phyloP scores from a whole-genome alignment of 2,888 invertebrate species.

The Eupithecia insigniata region DNA sequence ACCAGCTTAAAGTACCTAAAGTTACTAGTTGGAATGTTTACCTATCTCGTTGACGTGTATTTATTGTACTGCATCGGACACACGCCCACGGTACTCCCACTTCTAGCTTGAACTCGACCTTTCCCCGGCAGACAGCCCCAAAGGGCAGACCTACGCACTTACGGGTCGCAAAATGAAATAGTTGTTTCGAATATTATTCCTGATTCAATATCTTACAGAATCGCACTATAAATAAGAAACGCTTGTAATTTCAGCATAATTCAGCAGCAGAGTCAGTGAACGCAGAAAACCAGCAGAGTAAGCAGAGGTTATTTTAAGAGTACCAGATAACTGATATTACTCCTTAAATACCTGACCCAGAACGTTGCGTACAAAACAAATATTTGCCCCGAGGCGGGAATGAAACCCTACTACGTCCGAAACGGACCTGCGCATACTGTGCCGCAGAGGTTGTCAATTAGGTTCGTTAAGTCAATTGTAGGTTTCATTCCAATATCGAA shows the following conservation, averaged over 20 bases:
- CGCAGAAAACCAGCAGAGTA: too few relatives aligned
- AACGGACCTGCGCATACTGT: not conserved
- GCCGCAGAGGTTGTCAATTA: not conserved
- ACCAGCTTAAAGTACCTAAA: too few relatives aligned
- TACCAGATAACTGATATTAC: not conserved
- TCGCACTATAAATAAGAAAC: too few relatives aligned
- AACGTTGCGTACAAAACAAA: not conserved
- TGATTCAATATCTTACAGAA: not conserved
- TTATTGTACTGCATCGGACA: not conserved
- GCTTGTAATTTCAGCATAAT: too few relatives aligned
- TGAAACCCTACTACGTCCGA: not conserved
- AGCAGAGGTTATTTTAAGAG: not conserved
- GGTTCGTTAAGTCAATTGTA: not conserved
- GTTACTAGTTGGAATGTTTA: not conserved
- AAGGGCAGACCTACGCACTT: not conserved
- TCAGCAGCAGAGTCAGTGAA: too few relatives aligned
- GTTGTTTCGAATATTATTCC: not conserved
- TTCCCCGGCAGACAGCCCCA: not conserved
- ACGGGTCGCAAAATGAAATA: not conserved
- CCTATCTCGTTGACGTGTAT: not conserved
- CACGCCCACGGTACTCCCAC: not conserved
- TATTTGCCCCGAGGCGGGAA: not conserved
- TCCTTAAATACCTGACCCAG: not conserved
- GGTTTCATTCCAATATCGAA: slow-evolving; percentile 1
- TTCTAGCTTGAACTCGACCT: not conserved